Percentiles rank a stretch among this genome's conserved stretches.
phyloP scores from a whole-genome alignment of 2,797 vertebrate species.

The Naso thynnoides region DNA sequence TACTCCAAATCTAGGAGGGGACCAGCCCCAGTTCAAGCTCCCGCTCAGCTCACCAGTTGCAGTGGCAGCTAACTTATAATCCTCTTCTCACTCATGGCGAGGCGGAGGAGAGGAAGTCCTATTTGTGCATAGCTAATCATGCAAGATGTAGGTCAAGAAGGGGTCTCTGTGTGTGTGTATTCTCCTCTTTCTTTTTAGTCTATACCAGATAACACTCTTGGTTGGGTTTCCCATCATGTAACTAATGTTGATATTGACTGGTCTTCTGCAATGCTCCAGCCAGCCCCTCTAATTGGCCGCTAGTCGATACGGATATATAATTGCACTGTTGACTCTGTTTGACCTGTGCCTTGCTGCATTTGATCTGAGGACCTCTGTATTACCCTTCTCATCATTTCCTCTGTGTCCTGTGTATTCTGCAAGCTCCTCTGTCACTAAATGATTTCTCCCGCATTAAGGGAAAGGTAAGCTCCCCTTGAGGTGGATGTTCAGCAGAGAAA shows the following conservation, averaged over 20 bases:
- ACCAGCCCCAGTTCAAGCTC: slow-evolving; percentile 60
- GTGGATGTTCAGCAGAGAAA: slow-evolving; percentile 52
- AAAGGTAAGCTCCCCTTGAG: slow-evolving; percentile 59
- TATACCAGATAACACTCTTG: background rate
- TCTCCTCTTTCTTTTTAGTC: slow-evolving; percentile 13
- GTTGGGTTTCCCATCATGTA: slow-evolving; percentile 11
- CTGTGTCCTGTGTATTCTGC: slow-evolving; percentile 15
- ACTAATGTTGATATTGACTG: background rate
- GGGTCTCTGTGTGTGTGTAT: background rate
- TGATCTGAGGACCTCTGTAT: slow-evolving; percentile 57
- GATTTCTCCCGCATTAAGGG: slow-evolving; percentile 59
- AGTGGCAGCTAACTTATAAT: slow-evolving; percentile 63
- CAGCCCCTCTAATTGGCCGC: background rate
- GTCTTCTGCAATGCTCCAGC: background rate
- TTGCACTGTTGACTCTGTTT: slow-evolving; percentile 22
- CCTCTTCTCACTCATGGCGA: slow-evolving; percentile 55
- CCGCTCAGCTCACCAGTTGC: slow-evolving; percentile 57
- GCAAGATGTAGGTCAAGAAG: slow-evolving; percentile 50
- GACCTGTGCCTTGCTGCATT: slow-evolving; percentile 22
- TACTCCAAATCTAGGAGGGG: slow-evolving; percentile 68
- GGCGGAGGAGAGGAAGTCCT: slow-evolving; percentile 41
- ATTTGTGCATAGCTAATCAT: slow-evolving; percentile 47
- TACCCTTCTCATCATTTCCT: slow-evolving; percentile 33
- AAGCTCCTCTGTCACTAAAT: slow-evolving; percentile 50
- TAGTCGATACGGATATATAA: slow-evolving; percentile 8